Evolutionary conservation across 2,888 invertebrate species (phyloP).

Genomic region (Epicampocera succincta): DNA sequence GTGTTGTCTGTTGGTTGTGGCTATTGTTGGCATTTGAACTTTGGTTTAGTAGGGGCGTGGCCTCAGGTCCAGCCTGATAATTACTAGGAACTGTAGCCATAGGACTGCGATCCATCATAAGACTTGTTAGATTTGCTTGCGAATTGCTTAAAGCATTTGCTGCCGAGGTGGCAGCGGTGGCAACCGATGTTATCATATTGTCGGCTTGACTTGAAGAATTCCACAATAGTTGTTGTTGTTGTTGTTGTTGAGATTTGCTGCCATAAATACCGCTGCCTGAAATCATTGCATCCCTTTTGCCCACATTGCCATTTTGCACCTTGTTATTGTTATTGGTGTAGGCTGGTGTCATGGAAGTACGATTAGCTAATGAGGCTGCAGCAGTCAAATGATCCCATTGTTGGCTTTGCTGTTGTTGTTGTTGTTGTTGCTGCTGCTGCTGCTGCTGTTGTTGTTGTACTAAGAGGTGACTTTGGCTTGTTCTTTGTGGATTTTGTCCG

Average conservation of each 20-base stretch:
- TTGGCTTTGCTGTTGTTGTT: slow-evolving; percentile 70
- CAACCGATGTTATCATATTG: slow-evolving; percentile 70
- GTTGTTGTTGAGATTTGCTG: slow-evolving; percentile 75
- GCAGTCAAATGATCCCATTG: slow-evolving; percentile 80
- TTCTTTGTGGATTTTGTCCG: slow-evolving; percentile 74
- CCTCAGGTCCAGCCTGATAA: slow-evolving; percentile 82
- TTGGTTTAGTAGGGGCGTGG: slow-evolving; percentile 76
- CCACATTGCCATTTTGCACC: slow-evolving; percentile 73
- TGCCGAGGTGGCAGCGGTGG: slow-evolving; percentile 70
- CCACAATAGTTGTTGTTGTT: slow-evolving; percentile 73
- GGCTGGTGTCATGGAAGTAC: slow-evolving; percentile 75
- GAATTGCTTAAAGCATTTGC: slow-evolving; percentile 64
- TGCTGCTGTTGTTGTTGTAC: slow-evolving; percentile 72
- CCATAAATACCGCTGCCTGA: slow-evolving; percentile 79
- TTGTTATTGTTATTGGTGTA: slow-evolving; percentile 57
- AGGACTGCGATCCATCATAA: slow-evolving; percentile 80
- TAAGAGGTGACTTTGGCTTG: slow-evolving; percentile 76
- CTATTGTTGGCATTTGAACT: slow-evolving; percentile 67
- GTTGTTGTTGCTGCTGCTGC: slow-evolving; percentile 70
- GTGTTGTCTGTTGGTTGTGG: slow-evolving; percentile 48
- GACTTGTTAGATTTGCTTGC: slow-evolving; percentile 70
- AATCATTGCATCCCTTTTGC: slow-evolving; percentile 82
- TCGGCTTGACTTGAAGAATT: slow-evolving; percentile 75
- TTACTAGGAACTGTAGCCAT: slow-evolving; percentile 82
- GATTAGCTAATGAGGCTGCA: slow-evolving; percentile 77